These are phyloP conservation scores for Timema cristinae DNA, from an alignment of 2,888 invertebrate genomes.

Conservation along the genomic window DNA sequence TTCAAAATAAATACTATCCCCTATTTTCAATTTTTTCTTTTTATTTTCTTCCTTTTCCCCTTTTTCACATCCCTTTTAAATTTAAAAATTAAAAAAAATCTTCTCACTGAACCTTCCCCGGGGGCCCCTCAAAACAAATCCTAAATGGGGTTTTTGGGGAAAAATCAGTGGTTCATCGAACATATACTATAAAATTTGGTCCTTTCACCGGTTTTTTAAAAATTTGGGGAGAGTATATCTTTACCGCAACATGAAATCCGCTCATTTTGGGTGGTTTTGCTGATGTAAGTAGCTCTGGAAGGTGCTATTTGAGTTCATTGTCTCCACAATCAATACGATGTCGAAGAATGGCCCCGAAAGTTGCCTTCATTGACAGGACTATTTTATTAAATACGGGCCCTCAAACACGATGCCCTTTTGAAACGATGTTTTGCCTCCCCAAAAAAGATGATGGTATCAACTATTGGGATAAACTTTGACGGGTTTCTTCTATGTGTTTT, in stretches of 20 bases:
- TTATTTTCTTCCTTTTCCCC: constrained; percentile 12
- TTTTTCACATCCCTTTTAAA: background rate
- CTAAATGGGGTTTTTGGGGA: background rate
- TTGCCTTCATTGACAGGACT: constrained; percentile 23
- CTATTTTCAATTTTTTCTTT: background rate
- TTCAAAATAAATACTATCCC: constrained; percentile 8
- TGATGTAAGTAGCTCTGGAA: constrained; percentile 20
- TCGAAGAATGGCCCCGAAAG: constrained; percentile 17
- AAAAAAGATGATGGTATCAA: constrained; percentile 9
- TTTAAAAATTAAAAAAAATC: background rate
- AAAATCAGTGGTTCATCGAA: constrained; percentile 21
- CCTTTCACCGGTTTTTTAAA: background rate
- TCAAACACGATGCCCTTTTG: constrained; percentile 16
- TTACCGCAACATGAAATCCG: constrained; percentile 12
- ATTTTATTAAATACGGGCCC: background rate
- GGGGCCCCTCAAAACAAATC: background rate
- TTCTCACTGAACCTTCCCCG: background rate
- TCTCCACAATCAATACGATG: constrained; percentile 20
- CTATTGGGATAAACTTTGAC: background rate
- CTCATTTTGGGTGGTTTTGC: constrained; percentile 20
- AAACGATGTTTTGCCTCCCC: constrained; percentile 18
- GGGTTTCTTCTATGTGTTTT: constrained; percentile 11
- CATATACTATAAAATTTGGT: constrained; percentile 16
- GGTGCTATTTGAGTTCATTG: constrained; percentile 19
- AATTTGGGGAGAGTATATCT: constrained; percentile 12